Base-by-base conservation (phyloP, 2,797 vertebrate genomes). In the Cyclura pinguis region DNA sequence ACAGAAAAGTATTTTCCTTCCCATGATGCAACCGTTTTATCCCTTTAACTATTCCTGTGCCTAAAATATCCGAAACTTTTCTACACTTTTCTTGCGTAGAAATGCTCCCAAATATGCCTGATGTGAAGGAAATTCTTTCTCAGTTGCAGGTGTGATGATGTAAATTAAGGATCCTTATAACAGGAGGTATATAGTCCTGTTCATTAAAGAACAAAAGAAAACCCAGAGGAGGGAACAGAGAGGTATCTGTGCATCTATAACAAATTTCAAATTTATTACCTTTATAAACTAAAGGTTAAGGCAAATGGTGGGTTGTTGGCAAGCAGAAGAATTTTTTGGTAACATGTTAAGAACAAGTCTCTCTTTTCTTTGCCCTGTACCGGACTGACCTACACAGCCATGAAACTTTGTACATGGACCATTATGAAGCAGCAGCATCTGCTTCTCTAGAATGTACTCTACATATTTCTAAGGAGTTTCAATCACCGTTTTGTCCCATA, bases 241-340 rank as follows among this genome's bases (percentile, higher is more conserved):
- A 96, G 95, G 95, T 96, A 96, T 95, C 93, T 94, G 95, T 96
- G 95, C 95, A 96, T 95, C 95, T 92, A 93, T 95, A 96, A 96
- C 91, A 95, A 96, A 94, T 96, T 96, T 95, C 91, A 89, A 96
- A 87, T 94, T 94, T 92, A 93, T 95, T 95, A 95, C 93, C 6
- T 86, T 94, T 94, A 94, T 93, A 95, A 96, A 96, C 91, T 91
- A 95, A 96, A 96, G 2, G 9, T 96, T 96, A 96, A 96, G 96
- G 96, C 96, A 96, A 91, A 88, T 95, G 95, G 86, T 96, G 95
- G 94, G 90, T 95, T 96, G 88, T 93, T 92, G 96, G 94, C 95
- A 95, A 95, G 95, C 50, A 92, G 88, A 89, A 92, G 88, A 89
- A 87, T 92, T 96, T 87, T 96, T 96, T 96, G 96, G 96, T 96